phyloP scores from a whole-genome alignment of 2,113 vertebrate genomes.

The Apistogramma diplotaenia region DNA sequence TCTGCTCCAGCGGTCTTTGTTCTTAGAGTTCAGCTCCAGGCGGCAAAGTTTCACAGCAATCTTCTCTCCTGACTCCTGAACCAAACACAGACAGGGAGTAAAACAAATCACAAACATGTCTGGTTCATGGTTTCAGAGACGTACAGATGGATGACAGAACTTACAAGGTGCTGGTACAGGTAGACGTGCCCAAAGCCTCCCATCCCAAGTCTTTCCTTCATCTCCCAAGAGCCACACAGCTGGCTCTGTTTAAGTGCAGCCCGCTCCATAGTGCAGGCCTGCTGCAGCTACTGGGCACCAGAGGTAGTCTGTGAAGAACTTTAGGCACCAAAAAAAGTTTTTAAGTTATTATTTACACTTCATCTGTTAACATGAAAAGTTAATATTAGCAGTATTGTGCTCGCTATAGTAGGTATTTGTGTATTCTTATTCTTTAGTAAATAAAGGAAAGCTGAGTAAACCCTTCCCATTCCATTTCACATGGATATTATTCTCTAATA shows the following conservation, averaged over 20 bases:
- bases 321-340: neutral
- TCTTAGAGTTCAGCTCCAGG: conserved; percentile 87
- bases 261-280: conserved; percentile 77
- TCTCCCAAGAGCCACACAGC: conserved; percentile 87
- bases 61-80: conserved; percentile 77
- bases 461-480: neutral
- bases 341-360: neutral
- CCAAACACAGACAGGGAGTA: conserved; percentile 15
- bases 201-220: conserved; percentile 89
- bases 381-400: neutral
- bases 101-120: neutral
- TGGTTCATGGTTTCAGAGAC: neutral
- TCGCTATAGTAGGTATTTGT: neutral
- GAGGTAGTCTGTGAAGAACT: neutral
- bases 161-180: conserved; percentile 90
- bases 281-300: neutral
- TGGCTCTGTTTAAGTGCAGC: conserved; percentile 77
- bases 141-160: neutral
- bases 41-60: conserved; percentile 95
- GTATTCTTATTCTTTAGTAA: neutral
- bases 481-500: neutral
- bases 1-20: conserved; percentile 92
- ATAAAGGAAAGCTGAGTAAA: neutral
- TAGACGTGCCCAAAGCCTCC: conserved; percentile 95
- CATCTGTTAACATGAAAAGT: neutral